Base-by-base conservation (phyloP, 2,888 invertebrate species). In the Helobdella robusta region DNA sequence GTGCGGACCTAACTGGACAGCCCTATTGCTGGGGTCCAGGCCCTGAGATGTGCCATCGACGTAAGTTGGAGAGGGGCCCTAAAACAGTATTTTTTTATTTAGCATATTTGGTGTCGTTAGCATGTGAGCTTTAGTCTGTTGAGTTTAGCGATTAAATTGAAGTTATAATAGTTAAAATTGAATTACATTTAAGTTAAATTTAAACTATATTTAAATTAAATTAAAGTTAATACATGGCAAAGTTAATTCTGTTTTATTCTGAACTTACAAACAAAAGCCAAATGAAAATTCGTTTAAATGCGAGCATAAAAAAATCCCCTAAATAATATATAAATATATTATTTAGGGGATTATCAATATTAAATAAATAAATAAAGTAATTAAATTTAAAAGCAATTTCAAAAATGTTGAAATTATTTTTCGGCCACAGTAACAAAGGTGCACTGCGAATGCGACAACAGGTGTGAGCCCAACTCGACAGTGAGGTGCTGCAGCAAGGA, bases 391-490 rank as follows among this genome's bases (percentile, higher is more conserved):
- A n/a, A 40, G 44, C 44, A 40, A n/a, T 15, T 15, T 40, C 11
- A 15, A 15, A 15, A 15, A n/a, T 40, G 44, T 40, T 40, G n/a
- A n/a, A n/a, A 15, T 40, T 15, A 40, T 15, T 40, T 40, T 40
- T 40, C 44, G n/a, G 30, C 92, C 79, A 89, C 91, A 78, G 76
- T 76, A 50, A 76, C 74, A 61, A 93, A 93, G 79, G 87, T 88
- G 63, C 89, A 88, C 75, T 98, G 97, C 78, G 93, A 94, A 76
- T 97, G 97, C 77, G 88, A 88, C 71, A 92, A 93, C 1, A 84
- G 94, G 65, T 97, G 97, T 78, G 95, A 90, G 76, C 94, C 94
- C 0, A 85, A 87, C 0, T 87, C 89, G 72, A 92, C 93, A 0
- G 83, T 91, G 44, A 89, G 93, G 76, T 77, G 78, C 67, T 97